Conservation (phyloP, 2,797 vertebrate genomes). For the Acrossocheilus fasciatus region DNA sequence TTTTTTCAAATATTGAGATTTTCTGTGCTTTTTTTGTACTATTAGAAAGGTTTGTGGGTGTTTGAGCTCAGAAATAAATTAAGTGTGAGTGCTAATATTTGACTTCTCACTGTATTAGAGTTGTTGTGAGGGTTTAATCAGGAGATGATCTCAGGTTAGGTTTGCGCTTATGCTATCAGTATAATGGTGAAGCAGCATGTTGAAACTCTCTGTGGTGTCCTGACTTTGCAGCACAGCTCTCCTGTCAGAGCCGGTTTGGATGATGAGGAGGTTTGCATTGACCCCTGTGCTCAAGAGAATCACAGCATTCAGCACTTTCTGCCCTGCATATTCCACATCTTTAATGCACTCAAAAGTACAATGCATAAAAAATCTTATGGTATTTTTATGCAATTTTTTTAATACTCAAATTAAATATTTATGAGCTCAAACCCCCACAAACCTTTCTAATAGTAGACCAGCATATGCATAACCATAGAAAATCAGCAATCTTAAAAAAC, state of each 20-base stretch:
- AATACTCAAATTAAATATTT: not conserved
- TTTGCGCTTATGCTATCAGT: not conserved
- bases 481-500: not conserved
- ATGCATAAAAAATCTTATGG: not conserved
- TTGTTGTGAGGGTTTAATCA: not conserved
- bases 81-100: not conserved
- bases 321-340: not conserved
- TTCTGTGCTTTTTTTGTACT: not conserved
- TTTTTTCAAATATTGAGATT: not conserved
- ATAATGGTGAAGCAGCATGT: not conserved
- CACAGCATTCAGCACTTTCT: constrained; percentile 33
- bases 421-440: not conserved
- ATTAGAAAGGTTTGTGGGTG: not conserved
- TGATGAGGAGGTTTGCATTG: constrained; percentile 9
- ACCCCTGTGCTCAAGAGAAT: not conserved
- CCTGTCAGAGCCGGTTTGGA: constrained; percentile 26
- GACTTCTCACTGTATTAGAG: not conserved
- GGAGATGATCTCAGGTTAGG: not conserved
- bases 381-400: not conserved
- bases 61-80: not conserved
- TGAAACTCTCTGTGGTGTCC: not conserved
- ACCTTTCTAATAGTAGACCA: not conserved
- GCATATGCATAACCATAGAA: not conserved
- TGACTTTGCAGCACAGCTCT: constrained; percentile 18
- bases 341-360: not conserved